Evolutionary conservation across 2,888 invertebrate species (phyloP).

Genomic region (Trissoscelio sp.): DNA sequence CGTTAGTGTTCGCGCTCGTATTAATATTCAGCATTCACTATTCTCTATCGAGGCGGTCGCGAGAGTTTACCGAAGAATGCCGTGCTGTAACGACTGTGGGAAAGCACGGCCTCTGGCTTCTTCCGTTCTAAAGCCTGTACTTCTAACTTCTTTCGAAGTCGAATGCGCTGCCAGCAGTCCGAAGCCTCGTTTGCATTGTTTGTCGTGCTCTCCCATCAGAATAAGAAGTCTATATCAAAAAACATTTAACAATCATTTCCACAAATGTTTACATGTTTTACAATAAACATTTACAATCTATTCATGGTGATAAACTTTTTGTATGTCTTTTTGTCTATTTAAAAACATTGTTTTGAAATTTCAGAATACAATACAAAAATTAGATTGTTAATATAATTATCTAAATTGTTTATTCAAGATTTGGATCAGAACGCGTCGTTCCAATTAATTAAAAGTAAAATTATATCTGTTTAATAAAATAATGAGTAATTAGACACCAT

Average conservation of each 20-base stretch:
- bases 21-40: conserved; percentile 66
- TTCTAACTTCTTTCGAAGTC: conserved; percentile 65
- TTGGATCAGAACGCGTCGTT: too few relatives aligned
- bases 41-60: conserved; percentile 64
- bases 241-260: conserved; percentile 18
- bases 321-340: too few relatives aligned
- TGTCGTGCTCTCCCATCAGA: conserved; percentile 47
- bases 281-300: too few relatives aligned
- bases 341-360: too few relatives aligned
- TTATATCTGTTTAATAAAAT: too few relatives aligned
- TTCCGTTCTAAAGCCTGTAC: conserved; percentile 67
- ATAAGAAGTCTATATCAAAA: conserved; percentile 26
- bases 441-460: too few relatives aligned
- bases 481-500: too few relatives aligned
- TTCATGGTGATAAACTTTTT: too few relatives aligned
- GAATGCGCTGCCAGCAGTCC: conserved; percentile 52
- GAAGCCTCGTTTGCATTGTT: conserved; percentile 63
- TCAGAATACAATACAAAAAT: too few relatives aligned
- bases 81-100: conserved; percentile 66
- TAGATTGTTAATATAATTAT: too few relatives aligned
- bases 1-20: conserved; percentile 32
- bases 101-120: conserved; percentile 68
- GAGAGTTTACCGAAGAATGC: conserved; percentile 68
- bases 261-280: too few relatives aligned
- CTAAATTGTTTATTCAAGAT: too few relatives aligned